Conservation (phyloP, 1,140 invertebrate species). For the Sycobia sp. region DNA sequence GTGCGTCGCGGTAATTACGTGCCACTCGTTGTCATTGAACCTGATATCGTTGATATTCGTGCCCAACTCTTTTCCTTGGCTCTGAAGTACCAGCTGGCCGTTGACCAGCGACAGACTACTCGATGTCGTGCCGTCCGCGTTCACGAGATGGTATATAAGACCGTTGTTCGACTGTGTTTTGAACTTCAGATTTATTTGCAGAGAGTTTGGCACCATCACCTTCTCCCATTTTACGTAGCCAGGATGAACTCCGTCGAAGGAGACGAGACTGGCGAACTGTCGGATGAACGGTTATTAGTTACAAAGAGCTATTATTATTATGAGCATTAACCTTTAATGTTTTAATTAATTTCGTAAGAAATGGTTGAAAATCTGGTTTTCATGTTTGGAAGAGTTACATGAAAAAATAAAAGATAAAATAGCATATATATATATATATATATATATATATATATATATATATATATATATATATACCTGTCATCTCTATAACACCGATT, state of each 20-base stretch:
- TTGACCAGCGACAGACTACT: slow-evolving; percentile 73
- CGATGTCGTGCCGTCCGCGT: slow-evolving; percentile 67
- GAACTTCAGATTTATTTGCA: slow-evolving; percentile 88
- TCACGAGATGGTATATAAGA: slow-evolving; percentile 76
- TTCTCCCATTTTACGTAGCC: slow-evolving; percentile 72
- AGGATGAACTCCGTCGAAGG: slow-evolving; percentile 63
- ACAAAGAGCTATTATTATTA: too few relatives aligned
- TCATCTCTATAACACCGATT: too few relatives aligned
- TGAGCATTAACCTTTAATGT: too few relatives aligned
- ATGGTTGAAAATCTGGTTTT: not conserved
- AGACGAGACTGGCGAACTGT: slow-evolving; percentile 66
- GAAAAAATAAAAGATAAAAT: too few relatives aligned
- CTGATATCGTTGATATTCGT: slow-evolving; percentile 64
- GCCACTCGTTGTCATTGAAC: slow-evolving; percentile 91
- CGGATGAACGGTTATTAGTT: slow-evolving; percentile 20
- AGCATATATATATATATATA: too few relatives aligned
- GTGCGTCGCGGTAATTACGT: slow-evolving; percentile 86
- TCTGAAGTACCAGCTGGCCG: slow-evolving; percentile 74
- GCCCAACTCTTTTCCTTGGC: slow-evolving; percentile 68
- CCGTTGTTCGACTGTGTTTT: slow-evolving; percentile 79
- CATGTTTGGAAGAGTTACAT: too few relatives aligned
- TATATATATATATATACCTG: too few relatives aligned
- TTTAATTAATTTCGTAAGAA: not conserved
- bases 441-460: too few relatives aligned
- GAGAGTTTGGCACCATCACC: slow-evolving; percentile 63